Evolutionary conservation across 2,888 invertebrate species (phyloP).

Genomic region (Caenorhabditis sp.): DNA sequence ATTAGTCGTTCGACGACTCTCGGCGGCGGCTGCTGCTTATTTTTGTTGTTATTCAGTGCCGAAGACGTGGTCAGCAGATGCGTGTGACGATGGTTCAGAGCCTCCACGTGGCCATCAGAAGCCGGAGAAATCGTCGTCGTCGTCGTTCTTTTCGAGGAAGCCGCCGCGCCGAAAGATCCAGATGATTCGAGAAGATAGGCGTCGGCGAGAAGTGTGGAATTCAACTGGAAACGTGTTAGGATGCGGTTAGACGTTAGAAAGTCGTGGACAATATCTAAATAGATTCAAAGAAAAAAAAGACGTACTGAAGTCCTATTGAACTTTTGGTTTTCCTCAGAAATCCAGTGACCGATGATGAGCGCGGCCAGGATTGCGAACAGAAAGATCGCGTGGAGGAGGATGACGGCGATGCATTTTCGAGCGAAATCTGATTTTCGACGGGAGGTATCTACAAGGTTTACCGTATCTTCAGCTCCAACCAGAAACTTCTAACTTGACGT

Average conservation of each 20-base stretch:
- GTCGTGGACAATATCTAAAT: not conserved
- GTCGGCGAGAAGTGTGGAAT: too few species aligned
- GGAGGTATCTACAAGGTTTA: constrained; percentile 5
- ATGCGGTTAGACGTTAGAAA: too few species aligned
- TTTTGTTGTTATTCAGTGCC: constrained; percentile 1
- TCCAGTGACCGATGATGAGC: constrained; percentile 73
- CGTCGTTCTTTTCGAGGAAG: too few species aligned
- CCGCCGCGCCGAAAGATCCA: too few species aligned
- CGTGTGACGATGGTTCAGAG: constrained; percentile 7
- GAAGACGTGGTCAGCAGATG: constrained; percentile 45
- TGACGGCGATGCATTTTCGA: constrained; percentile 66
- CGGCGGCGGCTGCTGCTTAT: constrained; percentile 24
- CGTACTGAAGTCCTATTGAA: constrained; percentile 37
- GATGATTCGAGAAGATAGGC: constrained; percentile 14
- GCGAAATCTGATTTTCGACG: constrained; percentile 83
- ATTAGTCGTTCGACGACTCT: constrained; percentile 49
- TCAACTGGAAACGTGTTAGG: too few species aligned
- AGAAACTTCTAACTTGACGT: too few species aligned
- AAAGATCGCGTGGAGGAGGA: constrained; percentile 71
- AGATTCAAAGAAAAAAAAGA: not conserved
- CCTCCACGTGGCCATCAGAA: too few species aligned
- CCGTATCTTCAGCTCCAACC: not conserved
- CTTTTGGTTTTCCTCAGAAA: constrained; percentile 58
- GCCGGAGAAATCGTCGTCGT: too few species aligned
- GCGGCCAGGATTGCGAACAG: constrained; percentile 70